Conservation (phyloP, 2,888 invertebrate genomes). For the Loripinus fragilis region DNA sequence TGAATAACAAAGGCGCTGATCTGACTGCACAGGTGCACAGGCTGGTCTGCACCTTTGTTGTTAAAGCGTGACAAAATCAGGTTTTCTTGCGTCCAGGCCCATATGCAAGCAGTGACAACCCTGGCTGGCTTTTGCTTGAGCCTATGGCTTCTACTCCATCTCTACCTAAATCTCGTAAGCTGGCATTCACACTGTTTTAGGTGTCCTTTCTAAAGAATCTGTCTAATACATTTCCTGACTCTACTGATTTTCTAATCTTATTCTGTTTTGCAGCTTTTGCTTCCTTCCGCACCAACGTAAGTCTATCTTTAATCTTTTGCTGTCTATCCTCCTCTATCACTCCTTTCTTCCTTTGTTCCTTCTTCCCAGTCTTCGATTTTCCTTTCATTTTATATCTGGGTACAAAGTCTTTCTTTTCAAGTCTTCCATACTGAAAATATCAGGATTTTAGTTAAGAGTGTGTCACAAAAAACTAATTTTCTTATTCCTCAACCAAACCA, state of each 20-base stretch:
- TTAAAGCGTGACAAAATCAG: too few species aligned
- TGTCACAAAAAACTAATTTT: too few species aligned
- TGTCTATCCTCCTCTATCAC: conserved; percentile 68
- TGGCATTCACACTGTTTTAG: not conserved
- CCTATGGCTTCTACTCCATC: too few species aligned
- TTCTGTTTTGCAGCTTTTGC: conserved; percentile 45
- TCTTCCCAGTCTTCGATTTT: conserved; percentile 73
- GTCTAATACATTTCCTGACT: conserved; percentile 64
- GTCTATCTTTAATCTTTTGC: conserved; percentile 53
- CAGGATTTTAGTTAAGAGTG: too few species aligned
- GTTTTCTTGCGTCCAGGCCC: too few species aligned
- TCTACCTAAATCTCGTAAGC: too few species aligned
- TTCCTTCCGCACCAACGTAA: conserved; percentile 60
- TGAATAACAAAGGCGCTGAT: too few species aligned
- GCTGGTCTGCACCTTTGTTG: too few species aligned
- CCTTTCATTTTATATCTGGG: conserved; percentile 90
- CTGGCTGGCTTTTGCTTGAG: too few species aligned
- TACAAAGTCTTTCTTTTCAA: conserved; percentile 90
- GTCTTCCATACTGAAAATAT: conserved; percentile 88
- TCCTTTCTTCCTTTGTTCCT: conserved; percentile 77
- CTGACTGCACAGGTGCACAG: too few species aligned
- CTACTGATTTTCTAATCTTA: conserved; percentile 36
- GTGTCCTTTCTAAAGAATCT: conserved; percentile 66
- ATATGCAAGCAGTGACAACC: too few species aligned
- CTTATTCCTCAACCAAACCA: too few species aligned